A percentile compares a stretch with the other conserved stretches of the same genome.
Conservation (phyloP, 2,888 invertebrate species). For the Cephus spinipes region DNA sequence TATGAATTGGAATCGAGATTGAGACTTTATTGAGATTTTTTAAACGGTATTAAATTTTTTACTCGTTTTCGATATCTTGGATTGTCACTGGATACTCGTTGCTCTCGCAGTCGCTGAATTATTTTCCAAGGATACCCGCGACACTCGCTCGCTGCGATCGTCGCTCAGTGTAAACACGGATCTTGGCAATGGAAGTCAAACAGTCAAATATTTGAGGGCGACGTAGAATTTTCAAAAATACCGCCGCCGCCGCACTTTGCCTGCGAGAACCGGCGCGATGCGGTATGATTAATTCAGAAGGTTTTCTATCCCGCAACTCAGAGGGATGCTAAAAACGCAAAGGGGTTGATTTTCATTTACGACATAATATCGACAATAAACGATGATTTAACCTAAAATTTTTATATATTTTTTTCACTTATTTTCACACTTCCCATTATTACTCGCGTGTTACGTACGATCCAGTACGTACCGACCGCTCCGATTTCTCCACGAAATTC, state of each 20-base stretch:
- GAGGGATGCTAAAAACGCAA: neutral
- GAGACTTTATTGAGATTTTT: neutral
- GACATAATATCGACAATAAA: neutral
- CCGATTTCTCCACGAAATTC: neutral
- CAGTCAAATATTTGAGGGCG: conserved; percentile 53
- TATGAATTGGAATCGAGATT: neutral
- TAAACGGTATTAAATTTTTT: neutral
- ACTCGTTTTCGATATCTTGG: neutral
- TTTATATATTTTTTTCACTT: neutral
- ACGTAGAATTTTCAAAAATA: conserved; percentile 51
- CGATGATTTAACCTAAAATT: neutral
- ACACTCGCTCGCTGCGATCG: conserved; percentile 31
- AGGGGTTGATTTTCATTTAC: neutral
- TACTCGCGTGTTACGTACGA: neutral
- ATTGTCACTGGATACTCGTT: neutral
- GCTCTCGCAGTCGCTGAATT: conserved; percentile 32
- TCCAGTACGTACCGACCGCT: neutral
- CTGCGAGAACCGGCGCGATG: neutral
- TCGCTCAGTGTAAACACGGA: conserved; percentile 49
- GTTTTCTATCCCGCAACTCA: neutral
- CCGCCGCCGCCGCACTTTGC: conserved; percentile 15
- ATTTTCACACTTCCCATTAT: neutral
- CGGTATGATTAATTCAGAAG: neutral
- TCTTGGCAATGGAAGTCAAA: conserved; percentile 54
- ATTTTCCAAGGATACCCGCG: conserved; percentile 49